These are phyloP conservation scores for Cyrtodaria siliqua DNA, from an alignment of 2,888 invertebrate genomes.

Conservation along the genomic window DNA sequence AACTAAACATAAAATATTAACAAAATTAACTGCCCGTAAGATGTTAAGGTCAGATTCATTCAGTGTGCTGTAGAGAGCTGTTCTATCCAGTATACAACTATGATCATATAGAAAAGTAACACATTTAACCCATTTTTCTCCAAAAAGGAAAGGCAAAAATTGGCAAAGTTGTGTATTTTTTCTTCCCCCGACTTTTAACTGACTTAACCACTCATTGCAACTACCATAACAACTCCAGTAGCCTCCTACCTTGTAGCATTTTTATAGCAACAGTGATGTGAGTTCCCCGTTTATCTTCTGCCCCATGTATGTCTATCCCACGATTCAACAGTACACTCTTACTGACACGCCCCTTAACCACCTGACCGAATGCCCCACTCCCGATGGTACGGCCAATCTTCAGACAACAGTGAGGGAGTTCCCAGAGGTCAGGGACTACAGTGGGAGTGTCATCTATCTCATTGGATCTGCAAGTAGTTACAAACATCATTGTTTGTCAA, in stretches of 20 bases:
- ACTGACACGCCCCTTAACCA: slow-evolving; percentile 76
- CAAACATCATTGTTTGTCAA: too few species aligned
- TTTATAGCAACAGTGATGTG: slow-evolving; percentile 79
- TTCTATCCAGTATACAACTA: too few species aligned
- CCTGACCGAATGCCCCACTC: slow-evolving; percentile 81
- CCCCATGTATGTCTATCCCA: slow-evolving; percentile 48
- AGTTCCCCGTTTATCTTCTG: slow-evolving; percentile 27
- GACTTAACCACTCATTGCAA: too few species aligned
- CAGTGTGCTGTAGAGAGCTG: too few species aligned
- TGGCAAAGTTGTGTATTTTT: not conserved
- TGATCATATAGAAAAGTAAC: too few species aligned
- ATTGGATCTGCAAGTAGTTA: slow-evolving; percentile 7
- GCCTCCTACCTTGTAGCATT: slow-evolving; percentile 80
- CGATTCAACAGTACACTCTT: slow-evolving; percentile 68
- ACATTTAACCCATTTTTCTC: too few species aligned
- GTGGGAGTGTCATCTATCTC: slow-evolving; percentile 41
- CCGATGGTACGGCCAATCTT: slow-evolving; percentile 76
- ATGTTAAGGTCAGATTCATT: too few species aligned
- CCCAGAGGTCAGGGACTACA: slow-evolving; percentile 78
- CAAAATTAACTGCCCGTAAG: too few species aligned
- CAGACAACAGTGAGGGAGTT: slow-evolving; percentile 74
- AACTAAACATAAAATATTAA: too few species aligned
- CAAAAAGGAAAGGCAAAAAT: too few species aligned
- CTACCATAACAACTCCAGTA: too few species aligned
- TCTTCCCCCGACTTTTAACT: too few species aligned